Percentiles rank a stretch among this genome's conserved stretches.
Conservation (phyloP, 2,797 vertebrate genomes). For the Melopsittacus undulatus region DNA sequence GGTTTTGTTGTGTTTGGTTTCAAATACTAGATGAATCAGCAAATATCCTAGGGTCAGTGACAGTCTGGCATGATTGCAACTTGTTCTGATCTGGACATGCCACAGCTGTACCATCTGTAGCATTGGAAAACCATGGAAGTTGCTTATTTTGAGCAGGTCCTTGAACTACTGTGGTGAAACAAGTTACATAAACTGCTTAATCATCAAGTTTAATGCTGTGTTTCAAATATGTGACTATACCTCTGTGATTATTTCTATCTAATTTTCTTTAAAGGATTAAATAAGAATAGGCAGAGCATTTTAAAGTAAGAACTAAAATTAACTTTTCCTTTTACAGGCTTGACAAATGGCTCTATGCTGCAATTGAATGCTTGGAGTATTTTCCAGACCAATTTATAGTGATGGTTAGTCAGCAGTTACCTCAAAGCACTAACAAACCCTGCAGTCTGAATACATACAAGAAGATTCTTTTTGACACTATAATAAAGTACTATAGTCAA, state of each 20-base stretch:
- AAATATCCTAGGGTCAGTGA: neutral
- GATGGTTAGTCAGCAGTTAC: constrained; percentile 82
- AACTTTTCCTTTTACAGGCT: constrained; percentile 68
- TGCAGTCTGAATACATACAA: constrained; percentile 73
- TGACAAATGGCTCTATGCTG: constrained; percentile 84
- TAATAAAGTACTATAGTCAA: constrained; percentile 86
- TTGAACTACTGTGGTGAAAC: neutral
- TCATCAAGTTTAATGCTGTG: neutral
- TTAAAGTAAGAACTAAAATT: constrained; percentile 20
- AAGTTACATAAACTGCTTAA: neutral
- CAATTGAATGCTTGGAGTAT: constrained; percentile 87
- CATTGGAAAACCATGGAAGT: neutral
- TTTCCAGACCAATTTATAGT: constrained; percentile 87
- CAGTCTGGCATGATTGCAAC: neutral
- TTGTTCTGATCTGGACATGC: neutral
- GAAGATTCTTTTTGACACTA: constrained; percentile 85
- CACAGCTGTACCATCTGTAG: neutral
- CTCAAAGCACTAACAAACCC: constrained; percentile 57
- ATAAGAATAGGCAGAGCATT: neutral
- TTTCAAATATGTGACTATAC: neutral
- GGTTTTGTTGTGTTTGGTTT: neutral
- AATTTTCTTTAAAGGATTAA: neutral
- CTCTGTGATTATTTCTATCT: neutral
- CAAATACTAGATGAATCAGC: neutral
- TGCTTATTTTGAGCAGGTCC: neutral